phyloP scores from a whole-genome alignment of 35 echinoderm and acorn worm species.

The Patiria miniata region DNA sequence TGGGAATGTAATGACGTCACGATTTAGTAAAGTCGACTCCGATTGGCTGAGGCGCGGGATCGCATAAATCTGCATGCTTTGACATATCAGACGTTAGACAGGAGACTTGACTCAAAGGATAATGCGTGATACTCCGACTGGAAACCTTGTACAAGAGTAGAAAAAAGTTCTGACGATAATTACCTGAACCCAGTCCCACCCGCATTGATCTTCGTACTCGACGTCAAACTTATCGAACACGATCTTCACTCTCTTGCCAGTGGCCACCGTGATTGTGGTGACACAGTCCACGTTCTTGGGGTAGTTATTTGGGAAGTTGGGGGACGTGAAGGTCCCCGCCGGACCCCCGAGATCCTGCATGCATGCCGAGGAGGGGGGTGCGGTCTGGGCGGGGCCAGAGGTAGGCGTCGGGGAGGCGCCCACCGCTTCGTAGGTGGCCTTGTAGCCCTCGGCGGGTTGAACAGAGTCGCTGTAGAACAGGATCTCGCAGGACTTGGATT shows the following conservation, averaged over 20 bases:
- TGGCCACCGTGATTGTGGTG: constrained; percentile 13
- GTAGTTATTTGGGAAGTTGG: constrained; percentile 36
- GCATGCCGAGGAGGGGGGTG: constrained; percentile 30
- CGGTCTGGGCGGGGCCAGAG: too few relatives aligned
- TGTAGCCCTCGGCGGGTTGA: background rate
- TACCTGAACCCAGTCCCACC: constrained; percentile 38
- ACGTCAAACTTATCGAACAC: constrained; percentile 20
- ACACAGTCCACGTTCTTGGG: constrained; percentile 17
- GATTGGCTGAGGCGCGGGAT: too few relatives aligned
- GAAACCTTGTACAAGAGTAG: background rate
- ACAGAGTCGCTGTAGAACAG: constrained; percentile 46
- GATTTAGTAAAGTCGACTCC: too few relatives aligned
- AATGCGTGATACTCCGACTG: too few relatives aligned
- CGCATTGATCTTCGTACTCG: background rate
- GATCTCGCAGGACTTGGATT: constrained; percentile 33
- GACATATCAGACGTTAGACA: too few relatives aligned
- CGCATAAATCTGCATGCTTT: too few relatives aligned
- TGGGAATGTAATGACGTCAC: too few relatives aligned
- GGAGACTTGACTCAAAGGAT: too few relatives aligned
- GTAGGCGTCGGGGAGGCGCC: background rate
- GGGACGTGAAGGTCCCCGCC: constrained; percentile 31
- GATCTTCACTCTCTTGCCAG: constrained; percentile 12
- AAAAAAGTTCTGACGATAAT: background rate
- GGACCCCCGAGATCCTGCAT: constrained; percentile 4
- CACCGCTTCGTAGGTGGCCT: background rate